These are phyloP conservation scores for Dromococcyx pavoninus DNA, from an alignment of 2,797 vertebrate genomes.

Conservation along the genomic window DNA sequence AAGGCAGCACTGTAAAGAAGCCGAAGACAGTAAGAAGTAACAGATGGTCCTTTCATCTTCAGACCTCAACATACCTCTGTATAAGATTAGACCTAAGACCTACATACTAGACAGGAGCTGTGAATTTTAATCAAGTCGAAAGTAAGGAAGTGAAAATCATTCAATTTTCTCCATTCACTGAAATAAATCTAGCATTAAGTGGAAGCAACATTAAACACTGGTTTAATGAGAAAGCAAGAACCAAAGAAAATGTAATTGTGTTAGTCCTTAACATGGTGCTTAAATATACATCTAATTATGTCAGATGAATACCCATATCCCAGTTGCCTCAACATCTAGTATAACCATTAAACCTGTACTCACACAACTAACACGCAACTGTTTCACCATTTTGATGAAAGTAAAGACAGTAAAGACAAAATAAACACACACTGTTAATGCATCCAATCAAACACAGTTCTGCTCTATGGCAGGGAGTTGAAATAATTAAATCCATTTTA, in stretches of 20 bases:
- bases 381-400: background rate
- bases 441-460: background rate
- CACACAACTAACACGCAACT: background rate
- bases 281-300: background rate
- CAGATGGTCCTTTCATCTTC: conserved; percentile 25
- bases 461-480: background rate
- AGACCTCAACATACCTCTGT: background rate
- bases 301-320: background rate
- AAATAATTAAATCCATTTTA: background rate
- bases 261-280: background rate
- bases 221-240: background rate
- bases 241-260: background rate
- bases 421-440: background rate
- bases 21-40: conserved; percentile 77
- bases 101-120: background rate
- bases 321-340: background rate
- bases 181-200: background rate
- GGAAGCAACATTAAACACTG: background rate
- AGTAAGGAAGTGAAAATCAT: background rate
- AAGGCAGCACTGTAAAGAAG: conserved; percentile 92
- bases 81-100: background rate
- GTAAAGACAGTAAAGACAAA: background rate
- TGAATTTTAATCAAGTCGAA: background rate
- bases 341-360: background rate
- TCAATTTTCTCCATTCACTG: background rate